Evolutionary conservation across 2,113 vertebrate genomes (phyloP), one percentile per base, ranked within the genome.

Genomic region (Pterocles orientalis): DNA sequence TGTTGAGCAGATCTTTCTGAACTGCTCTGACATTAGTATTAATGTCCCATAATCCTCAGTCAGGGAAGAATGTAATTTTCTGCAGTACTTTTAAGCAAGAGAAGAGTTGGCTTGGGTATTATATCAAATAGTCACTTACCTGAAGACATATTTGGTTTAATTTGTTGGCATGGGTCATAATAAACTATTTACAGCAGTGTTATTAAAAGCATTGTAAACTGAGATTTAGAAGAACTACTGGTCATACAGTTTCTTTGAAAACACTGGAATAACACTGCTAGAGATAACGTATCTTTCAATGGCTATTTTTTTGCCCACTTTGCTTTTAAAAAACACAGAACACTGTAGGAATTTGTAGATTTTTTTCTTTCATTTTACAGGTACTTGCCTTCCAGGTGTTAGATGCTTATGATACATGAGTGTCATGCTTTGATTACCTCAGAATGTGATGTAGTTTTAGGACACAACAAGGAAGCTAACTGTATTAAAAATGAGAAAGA

Each of bases 261-360:
- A 50, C 0, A 0, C 24, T 58, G 51, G 29, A 79, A 4, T 65
- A 90, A 58, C 21, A 8, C 23, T 64, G 51, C 41, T 82, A 51
- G 43, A 62, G 81, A 65, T 28, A 0, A 19, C 1, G 0, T 29
- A 0, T 47, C 21, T 72, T 70, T 66, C 76, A 61, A 9, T 10
- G 2, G 34, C 20, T 80, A 83, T 68, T 50, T 53, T 53, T 13
- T 17, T 7, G 41, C 60, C 18, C 23, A 7, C 15, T 64, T 82
- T 36, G 24, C 68, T 73, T 84, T 69, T 45, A 48, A 78, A 78
- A 84, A 36, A 0, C 34, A 54, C 4, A 77, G 12, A 15, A 25
- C 5, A 7, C 16, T 36, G 8, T 20, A 69, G 36, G 36, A 3
- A 28, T 53, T 3, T 69, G 6, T 43, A 56, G 20, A 9, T 19